Conservation (phyloP, 1,140 invertebrate genomes). For the Apis dorsata region DNA sequence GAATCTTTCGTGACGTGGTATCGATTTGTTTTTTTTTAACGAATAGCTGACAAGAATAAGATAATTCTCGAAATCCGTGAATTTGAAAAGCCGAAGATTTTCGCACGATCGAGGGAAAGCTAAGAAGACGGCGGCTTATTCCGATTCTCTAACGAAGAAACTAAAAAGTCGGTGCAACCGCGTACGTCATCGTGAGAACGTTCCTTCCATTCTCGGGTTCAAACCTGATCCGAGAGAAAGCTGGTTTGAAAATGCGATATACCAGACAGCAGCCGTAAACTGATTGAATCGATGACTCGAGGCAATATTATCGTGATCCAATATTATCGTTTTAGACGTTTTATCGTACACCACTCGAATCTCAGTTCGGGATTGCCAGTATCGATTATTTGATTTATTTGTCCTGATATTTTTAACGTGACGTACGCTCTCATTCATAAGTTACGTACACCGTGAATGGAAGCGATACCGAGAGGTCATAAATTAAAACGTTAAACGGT, state of each 20-base stretch:
- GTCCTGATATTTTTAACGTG: too few species aligned
- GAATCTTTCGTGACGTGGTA: background rate
- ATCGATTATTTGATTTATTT: too few species aligned
- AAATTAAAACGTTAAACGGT: too few species aligned
- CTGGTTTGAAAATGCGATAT: slow-evolving; percentile 55
- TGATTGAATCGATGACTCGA: slow-evolving; percentile 16
- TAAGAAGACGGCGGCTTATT: slow-evolving; percentile 7
- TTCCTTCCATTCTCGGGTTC: slow-evolving; percentile 50
- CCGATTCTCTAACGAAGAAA: slow-evolving; percentile 33
- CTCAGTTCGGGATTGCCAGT: too few species aligned
- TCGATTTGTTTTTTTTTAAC: background rate
- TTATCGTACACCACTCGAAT: background rate
- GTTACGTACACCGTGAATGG: too few species aligned
- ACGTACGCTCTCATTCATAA: too few species aligned
- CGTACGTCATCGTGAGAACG: slow-evolving; percentile 54
- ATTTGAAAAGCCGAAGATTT: slow-evolving; percentile 18
- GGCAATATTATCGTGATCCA: background rate
- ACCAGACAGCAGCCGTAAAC: slow-evolving; percentile 22
- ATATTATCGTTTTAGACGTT: background rate
- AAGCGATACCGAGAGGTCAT: too few species aligned
- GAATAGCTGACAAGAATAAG: background rate
- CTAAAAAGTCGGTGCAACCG: slow-evolving; percentile 51
- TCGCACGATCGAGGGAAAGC: slow-evolving; percentile 52
- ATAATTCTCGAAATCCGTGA: background rate
- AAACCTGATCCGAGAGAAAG: slow-evolving; percentile 56